These are phyloP conservation scores for Pseudococcus viburni DNA, from an alignment of 2,888 invertebrate genomes.

Conservation along the genomic window DNA sequence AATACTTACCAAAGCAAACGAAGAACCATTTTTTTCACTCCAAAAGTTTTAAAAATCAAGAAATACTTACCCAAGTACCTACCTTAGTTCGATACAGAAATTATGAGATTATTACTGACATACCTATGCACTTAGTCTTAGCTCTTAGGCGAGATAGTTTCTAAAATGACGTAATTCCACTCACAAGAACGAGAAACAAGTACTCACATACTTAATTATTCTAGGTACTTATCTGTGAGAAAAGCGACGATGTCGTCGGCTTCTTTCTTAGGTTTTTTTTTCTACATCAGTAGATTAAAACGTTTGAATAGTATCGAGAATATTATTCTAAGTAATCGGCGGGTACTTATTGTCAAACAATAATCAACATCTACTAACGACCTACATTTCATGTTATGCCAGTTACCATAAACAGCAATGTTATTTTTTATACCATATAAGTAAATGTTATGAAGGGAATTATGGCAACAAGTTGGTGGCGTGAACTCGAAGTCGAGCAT, in stretches of 20 bases:
- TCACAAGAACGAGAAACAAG: background rate
- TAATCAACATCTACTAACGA: conserved; percentile 13
- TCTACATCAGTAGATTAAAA: background rate
- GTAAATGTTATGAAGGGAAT: conserved; percentile 35
- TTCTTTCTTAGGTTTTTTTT: background rate
- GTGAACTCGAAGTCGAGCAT: background rate
- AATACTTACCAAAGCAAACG: too few relatives aligned
- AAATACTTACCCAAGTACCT: too few relatives aligned
- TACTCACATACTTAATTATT: background rate
- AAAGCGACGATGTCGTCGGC: background rate
- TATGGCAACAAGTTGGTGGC: background rate
- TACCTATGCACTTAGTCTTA: too few relatives aligned
- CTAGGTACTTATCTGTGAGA: background rate
- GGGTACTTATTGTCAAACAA: background rate
- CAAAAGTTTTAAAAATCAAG: too few relatives aligned
- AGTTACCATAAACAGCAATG: conserved; percentile 48
- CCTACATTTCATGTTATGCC: conserved; percentile 28
- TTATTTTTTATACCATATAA: conserved; percentile 52
- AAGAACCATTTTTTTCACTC: too few relatives aligned
- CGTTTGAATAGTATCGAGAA: conserved; percentile 5
- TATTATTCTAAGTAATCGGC: background rate
- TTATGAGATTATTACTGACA: too few relatives aligned
- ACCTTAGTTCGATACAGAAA: too few relatives aligned
- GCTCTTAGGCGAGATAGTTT: background rate
- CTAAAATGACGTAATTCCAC: background rate